Percentiles rank a stretch among this genome's conserved stretches.
phyloP scores from a whole-genome alignment of 2,113 vertebrate species.

The Heterotis niloticus region DNA sequence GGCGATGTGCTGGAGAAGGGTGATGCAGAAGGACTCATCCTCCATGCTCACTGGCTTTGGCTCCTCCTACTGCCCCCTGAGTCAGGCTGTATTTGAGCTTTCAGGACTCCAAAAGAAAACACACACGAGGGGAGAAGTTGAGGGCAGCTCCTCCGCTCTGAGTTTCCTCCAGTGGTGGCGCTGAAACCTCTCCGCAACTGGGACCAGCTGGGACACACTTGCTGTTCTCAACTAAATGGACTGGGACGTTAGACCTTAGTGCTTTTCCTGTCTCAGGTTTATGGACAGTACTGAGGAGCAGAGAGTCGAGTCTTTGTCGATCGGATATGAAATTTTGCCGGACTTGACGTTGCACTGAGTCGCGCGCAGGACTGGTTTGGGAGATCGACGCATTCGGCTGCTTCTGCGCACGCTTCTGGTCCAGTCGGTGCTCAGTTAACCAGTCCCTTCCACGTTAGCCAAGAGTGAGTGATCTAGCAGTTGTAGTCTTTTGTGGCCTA shows the following conservation, averaged over 20 bases:
- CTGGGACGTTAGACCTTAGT: neutral
- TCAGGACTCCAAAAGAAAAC: slow-evolving; percentile 69
- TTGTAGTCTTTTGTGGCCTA: slow-evolving; percentile 39
- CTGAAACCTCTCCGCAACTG: neutral
- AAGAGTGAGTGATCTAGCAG: neutral
- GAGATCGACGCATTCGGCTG: neutral
- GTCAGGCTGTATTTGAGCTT: slow-evolving; percentile 79
- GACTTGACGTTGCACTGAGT: slow-evolving; percentile 1
- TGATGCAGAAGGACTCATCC: slow-evolving; percentile 61
- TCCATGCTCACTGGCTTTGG: slow-evolving; percentile 54
- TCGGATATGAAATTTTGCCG: slow-evolving; percentile 10
- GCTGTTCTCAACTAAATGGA: neutral
- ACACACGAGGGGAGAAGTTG: slow-evolving; percentile 71
- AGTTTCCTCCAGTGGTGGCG: slow-evolving; percentile 25
- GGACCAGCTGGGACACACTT: neutral
- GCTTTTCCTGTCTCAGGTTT: neutral
- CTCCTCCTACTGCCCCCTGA: slow-evolving; percentile 81
- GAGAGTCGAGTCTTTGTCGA: neutral
- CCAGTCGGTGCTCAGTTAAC: neutral
- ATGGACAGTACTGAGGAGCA: neutral
- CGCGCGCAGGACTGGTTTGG: neutral
- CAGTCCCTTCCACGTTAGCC: neutral
- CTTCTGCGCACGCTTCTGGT: neutral
- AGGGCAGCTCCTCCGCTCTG: slow-evolving; percentile 59
- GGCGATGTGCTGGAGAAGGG: slow-evolving; percentile 49